These are phyloP conservation scores for Ammodramus savannarum DNA, from an alignment of 2,113 vertebrate species.

Conservation along the genomic window DNA sequence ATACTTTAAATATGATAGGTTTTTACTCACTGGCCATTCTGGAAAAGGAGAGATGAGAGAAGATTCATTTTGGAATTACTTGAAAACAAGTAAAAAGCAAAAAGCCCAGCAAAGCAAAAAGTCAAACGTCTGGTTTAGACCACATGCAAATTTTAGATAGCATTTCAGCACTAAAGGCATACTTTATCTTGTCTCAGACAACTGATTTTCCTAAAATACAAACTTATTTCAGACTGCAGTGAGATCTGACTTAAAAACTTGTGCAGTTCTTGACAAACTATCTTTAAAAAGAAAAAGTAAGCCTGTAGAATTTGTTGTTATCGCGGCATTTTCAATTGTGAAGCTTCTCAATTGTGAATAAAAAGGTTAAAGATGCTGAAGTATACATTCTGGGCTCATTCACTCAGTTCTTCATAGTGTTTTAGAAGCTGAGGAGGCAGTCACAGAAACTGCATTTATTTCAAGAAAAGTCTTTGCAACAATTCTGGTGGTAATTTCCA, in stretches of 20 bases:
- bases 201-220: background rate
- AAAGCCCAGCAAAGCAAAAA: background rate
- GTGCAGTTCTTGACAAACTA: background rate
- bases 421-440: background rate
- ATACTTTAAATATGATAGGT: background rate
- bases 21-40: background rate
- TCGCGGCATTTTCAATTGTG: background rate
- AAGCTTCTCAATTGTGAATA: background rate
- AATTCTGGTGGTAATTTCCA: background rate
- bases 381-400: background rate
- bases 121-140: background rate
- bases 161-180: background rate
- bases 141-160: background rate
- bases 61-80: background rate
- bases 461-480: background rate
- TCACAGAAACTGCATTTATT: background rate
- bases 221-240: background rate
- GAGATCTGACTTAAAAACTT: background rate
- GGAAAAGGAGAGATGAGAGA: background rate
- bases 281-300: background rate
- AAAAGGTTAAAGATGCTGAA: background rate
- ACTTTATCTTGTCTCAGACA: background rate
- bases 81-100: background rate
- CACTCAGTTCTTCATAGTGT: background rate
- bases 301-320: background rate